These are phyloP conservation scores for Leucosticte australis DNA, from an alignment of 2,113 vertebrate species.

Conservation along the genomic window DNA sequence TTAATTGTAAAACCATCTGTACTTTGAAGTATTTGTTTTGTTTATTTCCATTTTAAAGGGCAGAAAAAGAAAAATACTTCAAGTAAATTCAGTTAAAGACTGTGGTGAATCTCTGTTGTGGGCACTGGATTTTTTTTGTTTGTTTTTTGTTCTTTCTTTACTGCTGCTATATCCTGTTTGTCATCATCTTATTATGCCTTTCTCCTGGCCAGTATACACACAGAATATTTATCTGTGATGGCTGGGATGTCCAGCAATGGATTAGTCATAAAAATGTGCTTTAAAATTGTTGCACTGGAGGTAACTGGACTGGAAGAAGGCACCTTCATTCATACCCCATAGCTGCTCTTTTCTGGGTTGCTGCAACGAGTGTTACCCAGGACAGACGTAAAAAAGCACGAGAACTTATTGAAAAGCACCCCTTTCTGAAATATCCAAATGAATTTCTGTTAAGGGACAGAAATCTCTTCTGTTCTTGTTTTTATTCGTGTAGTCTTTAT, in stretches of 20 bases:
- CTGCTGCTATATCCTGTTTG: neutral
- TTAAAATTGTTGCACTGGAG: neutral
- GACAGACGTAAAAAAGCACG: neutral
- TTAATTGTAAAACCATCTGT: neutral
- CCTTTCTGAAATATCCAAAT: neutral
- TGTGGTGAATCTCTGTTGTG: neutral
- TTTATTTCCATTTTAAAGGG: neutral
- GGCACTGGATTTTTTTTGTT: neutral
- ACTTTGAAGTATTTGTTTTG: neutral
- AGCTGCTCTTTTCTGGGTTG: neutral
- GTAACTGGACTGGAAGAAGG: neutral
- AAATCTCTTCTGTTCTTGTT: neutral
- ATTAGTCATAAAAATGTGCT: neutral
- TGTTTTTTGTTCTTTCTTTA: neutral
- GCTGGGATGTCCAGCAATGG: neutral
- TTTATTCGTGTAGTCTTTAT: neutral
- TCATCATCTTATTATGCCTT: neutral
- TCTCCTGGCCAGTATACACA: neutral
- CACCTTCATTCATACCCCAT: neutral
- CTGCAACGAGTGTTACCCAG: neutral
- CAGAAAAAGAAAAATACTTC: neutral
- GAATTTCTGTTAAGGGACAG: neutral
- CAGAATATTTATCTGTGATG: neutral
- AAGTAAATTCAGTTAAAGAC: neutral
- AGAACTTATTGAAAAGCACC: neutral